Percentiles rank a stretch among this genome's conserved stretches.
Evolutionary conservation across 2,113 vertebrate species (phyloP).

Genomic region (Notothenia coriiceps): DNA sequence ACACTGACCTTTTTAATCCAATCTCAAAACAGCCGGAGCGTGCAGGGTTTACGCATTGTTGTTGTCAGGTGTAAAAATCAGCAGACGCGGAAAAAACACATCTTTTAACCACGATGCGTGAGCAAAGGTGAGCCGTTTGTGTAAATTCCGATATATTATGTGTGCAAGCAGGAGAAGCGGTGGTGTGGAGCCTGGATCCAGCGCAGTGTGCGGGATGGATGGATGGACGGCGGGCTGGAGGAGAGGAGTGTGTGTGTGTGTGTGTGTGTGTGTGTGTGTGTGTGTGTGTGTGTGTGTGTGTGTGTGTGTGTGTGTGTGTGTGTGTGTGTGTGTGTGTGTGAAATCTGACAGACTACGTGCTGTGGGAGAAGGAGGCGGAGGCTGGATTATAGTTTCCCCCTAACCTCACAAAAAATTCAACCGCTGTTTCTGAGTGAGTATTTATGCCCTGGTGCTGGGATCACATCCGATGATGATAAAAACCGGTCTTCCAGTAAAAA

Average conservation of each 20-base stretch:
- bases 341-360: constrained; percentile 61
- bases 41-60: constrained; percentile 43
- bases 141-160: not conserved
- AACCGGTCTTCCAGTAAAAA: not conserved
- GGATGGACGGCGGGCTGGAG: constrained; percentile 42
- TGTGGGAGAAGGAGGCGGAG: constrained; percentile 1
- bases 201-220: constrained; percentile 52
- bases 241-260: constrained; percentile 27
- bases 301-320: constrained; percentile 25
- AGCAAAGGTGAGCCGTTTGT: not conserved
- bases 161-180: not conserved
- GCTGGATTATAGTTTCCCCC: constrained; percentile 27
- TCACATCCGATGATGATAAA: not conserved
- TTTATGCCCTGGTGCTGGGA: constrained; percentile 1
- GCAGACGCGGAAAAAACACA: constrained; percentile 17
- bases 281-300: too few relatives aligned
- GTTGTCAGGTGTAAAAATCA: constrained; percentile 21
- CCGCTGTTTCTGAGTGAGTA: not conserved
- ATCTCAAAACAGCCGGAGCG: constrained; percentile 38
- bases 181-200: constrained; percentile 20
- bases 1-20: constrained; percentile 62
- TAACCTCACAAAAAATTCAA: not conserved
- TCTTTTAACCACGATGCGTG: not conserved
- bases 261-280: not conserved
- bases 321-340: not conserved